Base-by-base conservation (phyloP, 2,113 vertebrate genomes). In the Odocoileus virginianus region DNA sequence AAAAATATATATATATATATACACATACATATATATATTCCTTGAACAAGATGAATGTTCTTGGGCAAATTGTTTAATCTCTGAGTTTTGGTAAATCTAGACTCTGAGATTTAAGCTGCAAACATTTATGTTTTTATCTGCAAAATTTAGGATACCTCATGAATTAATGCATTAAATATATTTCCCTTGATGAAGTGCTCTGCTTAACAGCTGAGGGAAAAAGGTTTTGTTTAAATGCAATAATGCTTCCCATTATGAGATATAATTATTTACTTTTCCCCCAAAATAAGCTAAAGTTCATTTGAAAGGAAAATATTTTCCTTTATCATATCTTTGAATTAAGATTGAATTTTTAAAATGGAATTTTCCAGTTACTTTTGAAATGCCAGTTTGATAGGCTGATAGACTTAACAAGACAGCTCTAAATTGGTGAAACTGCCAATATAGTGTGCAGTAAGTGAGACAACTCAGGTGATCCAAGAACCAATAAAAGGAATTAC, bases 301-400 rank as follows among this genome's bases (percentile, higher is more conserved):
- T 61, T 89, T 47, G 5, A 94, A 89, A 89, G 79, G 4, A 54
- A 95, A 64, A 90, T 87, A 96, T 93, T 95, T 98, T 89, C 13
- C 40, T 93, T 95, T 96, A 78, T 78, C 14, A 57, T 96, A 14
- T 7, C 36, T 92, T 91, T 92, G 57, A 90, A 94, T 94, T 84
- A 92, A 90, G 33, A 71, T 11, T 87, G 5, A 52, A 78, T 94
- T 87, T 96, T 7, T 52, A 54, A 91, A 94, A 40, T 87, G 23
- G 43, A 87, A 60, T 96, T 92, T 57, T 92, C 87, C 55, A 64
- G 21, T 91, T 94, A 88, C 85, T 94, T 87, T 79, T 82, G 33
- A 91, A 96, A 97, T 95, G 45, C 21, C 55, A 81, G 61, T 96
- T 83, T 93, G 88, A 92, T 79, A 86, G 92, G 45, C 76, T 87